These are phyloP conservation scores for Cryptophagus acutangulus DNA, from an alignment of 2,888 invertebrate species.

Conservation along the genomic window DNA sequence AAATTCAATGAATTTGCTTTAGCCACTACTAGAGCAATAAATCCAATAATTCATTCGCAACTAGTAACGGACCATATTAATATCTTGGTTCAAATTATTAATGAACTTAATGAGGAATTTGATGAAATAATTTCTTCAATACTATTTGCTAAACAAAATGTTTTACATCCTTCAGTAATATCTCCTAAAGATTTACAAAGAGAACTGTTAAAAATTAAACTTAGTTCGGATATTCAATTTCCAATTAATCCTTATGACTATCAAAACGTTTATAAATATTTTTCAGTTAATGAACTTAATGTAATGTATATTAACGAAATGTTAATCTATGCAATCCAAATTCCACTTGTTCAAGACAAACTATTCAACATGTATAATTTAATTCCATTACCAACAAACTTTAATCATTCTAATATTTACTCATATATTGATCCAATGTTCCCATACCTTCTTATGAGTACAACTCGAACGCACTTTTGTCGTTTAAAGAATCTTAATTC, in stretches of 20 bases:
- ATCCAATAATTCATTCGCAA: neutral
- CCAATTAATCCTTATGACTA: slow-evolving; percentile 1
- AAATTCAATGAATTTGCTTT: slow-evolving; percentile 2
- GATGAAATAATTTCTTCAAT: slow-evolving; percentile 10
- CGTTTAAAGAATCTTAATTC: no score
- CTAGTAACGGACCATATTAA: neutral
- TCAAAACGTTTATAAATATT: slow-evolving; percentile 10
- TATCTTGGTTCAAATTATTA: slow-evolving; percentile 1
- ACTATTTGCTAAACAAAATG: slow-evolving; percentile 12
- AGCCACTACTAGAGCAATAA: neutral
- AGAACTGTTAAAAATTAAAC: slow-evolving; percentile 9
- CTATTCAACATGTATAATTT: no score
- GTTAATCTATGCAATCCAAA: neutral
- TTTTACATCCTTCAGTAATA: slow-evolving; percentile 11
- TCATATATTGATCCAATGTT: no score
- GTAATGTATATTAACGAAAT: slow-evolving; percentile 2
- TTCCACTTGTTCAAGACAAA: no score
- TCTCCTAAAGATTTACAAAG: slow-evolving; percentile 12
- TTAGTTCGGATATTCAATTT: neutral
- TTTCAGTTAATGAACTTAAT: slow-evolving; percentile 6
- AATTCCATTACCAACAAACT: no score
- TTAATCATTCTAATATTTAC: no score
- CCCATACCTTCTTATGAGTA: no score
- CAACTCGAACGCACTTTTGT: no score
- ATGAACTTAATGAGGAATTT: slow-evolving; percentile 6